phyloP scores from a whole-genome alignment of 2,113 vertebrate genomes.

The Eurystomus gularis region DNA sequence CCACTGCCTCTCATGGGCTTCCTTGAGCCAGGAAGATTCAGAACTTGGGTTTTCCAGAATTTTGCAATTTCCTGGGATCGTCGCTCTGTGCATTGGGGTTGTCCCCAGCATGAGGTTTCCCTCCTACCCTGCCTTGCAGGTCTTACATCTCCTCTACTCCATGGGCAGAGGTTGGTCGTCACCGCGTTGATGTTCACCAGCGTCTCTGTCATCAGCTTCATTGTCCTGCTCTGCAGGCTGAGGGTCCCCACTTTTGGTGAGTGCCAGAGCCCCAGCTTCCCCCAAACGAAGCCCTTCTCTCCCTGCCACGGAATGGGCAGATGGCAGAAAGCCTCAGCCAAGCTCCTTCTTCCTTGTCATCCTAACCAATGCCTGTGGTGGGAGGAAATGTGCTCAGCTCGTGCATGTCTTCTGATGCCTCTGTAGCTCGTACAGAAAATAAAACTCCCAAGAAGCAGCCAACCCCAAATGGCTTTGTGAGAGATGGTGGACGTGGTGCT shows the following conservation, averaged over 20 bases:
- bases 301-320: fast-evolving
- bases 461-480: neutral
- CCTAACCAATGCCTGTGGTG: fast-evolving
- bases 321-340: neutral
- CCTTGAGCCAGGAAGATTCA: neutral
- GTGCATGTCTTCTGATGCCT: neutral
- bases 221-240: neutral
- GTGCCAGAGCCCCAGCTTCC: neutral
- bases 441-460: neutral
- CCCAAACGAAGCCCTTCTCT: neutral
- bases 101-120: neutral
- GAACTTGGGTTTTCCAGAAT: neutral
- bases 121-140: neutral
- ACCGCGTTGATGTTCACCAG: fast-evolving
- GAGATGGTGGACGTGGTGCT: neutral
- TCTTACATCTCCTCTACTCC: neutral
- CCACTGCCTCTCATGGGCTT: neutral
- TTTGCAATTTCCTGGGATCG: neutral
- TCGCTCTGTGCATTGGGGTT: neutral
- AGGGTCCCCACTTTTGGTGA: fast-evolving
- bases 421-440: neutral
- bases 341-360: neutral
- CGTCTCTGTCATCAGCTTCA: fast-evolving
- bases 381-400: neutral
- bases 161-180: fast-evolving